phyloP scores from a whole-genome alignment of 2,888 invertebrate species.

The Luperina nickerlii region DNA sequence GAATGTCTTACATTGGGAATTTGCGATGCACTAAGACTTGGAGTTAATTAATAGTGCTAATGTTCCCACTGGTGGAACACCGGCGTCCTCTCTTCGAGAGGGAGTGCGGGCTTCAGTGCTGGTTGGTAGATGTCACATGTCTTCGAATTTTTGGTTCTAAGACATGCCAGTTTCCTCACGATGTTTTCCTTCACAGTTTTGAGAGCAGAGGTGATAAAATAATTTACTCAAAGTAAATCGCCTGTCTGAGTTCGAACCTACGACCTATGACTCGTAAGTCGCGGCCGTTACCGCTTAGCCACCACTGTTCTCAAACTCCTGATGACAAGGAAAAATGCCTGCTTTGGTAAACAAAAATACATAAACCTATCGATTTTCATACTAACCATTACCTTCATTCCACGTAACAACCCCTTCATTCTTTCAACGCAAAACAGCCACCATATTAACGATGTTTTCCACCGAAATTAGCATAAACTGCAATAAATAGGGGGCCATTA shows the following conservation, averaged over 20 bases:
- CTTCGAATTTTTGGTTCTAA: too few relatives aligned
- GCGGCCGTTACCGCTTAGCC: background rate
- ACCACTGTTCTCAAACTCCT: background rate
- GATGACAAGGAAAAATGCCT: background rate
- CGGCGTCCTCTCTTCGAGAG: too few relatives aligned
- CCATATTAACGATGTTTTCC: slow-evolving; percentile 40
- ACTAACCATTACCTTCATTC: background rate
- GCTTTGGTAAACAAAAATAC: background rate
- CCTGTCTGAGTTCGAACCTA: background rate
- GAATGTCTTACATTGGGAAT: slow-evolving; percentile 33
- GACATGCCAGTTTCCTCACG: too few relatives aligned
- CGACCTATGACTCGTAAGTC: background rate
- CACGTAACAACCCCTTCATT: slow-evolving; percentile 10
- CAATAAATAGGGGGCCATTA: slow-evolving; percentile 58
- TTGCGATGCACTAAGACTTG: slow-evolving; percentile 20
- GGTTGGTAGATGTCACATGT: too few relatives aligned
- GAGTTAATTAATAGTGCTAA: slow-evolving; percentile 23
- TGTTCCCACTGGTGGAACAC: background rate
- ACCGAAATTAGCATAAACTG: slow-evolving; percentile 59
- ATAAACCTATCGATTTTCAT: background rate
- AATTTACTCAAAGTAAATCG: background rate
- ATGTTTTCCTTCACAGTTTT: too few relatives aligned
- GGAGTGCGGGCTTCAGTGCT: too few relatives aligned
- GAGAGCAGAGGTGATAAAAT: background rate
- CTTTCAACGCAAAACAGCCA: slow-evolving; percentile 10